These are phyloP conservation scores for Patella depressa DNA, from an alignment of 2,888 invertebrate species.

Conservation along the genomic window DNA sequence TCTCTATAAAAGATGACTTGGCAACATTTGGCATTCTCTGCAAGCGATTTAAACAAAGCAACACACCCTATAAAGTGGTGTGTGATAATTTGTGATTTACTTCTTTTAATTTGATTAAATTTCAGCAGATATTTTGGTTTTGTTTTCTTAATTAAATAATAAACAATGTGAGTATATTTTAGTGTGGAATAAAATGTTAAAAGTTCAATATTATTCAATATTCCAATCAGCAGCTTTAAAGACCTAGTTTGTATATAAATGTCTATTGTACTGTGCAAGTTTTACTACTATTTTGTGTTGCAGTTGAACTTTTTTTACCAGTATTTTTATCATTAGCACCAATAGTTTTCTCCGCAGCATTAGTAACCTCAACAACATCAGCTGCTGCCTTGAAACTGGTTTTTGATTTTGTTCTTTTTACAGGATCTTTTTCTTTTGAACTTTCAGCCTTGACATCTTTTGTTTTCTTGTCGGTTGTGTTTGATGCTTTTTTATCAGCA, in stretches of 20 bases:
- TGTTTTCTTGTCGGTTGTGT: too few relatives aligned
- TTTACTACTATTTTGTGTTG: not conserved
- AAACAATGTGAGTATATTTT: too few relatives aligned
- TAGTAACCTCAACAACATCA: not conserved
- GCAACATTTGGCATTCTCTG: too few relatives aligned
- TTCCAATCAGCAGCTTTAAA: not conserved
- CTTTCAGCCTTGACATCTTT: not conserved
- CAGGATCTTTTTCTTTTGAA: not conserved
- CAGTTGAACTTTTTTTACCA: not conserved
- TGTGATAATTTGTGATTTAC: too few relatives aligned
- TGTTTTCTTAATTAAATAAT: too few relatives aligned
- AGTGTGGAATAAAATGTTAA: not conserved
- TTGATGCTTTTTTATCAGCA: too few relatives aligned
- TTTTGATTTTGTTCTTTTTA: conserved; percentile 8
- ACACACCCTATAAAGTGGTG: too few relatives aligned
- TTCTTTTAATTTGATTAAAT: too few relatives aligned
- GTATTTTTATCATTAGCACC: too few relatives aligned
- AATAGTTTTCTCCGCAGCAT: not conserved
- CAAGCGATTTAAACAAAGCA: too few relatives aligned
- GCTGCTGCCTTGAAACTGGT: conserved; percentile 13
- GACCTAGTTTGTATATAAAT: not conserved
- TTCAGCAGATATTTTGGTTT: too few relatives aligned
- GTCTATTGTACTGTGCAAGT: conserved; percentile 12
- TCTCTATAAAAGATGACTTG: too few relatives aligned
- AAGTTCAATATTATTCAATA: not conserved